These are phyloP conservation scores for Spilosoma lubricipeda DNA, from an alignment of 2,888 invertebrate species.

Conservation along the genomic window DNA sequence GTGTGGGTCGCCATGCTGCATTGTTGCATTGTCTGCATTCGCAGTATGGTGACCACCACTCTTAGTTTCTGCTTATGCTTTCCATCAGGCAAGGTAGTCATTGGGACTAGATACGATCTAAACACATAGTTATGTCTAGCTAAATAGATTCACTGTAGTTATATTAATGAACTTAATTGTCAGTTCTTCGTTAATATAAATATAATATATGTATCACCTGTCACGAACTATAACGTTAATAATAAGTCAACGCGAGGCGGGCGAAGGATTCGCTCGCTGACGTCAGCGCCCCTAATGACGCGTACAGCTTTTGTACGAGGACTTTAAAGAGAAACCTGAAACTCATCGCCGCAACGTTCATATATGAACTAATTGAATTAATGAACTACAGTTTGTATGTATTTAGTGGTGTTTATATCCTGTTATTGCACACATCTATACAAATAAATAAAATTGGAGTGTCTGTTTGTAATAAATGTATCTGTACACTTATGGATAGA, in stretches of 20 bases:
- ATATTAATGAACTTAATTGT: background rate
- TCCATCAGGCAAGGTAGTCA: too few species aligned
- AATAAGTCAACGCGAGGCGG: background rate
- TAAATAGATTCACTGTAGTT: background rate
- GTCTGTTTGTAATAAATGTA: too few species aligned
- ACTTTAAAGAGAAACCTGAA: conserved; percentile 9
- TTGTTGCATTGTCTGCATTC: too few species aligned
- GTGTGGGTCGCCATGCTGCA: too few species aligned
- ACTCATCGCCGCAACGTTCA: conserved; percentile 6
- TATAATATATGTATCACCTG: background rate
- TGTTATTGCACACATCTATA: background rate
- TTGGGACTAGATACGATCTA: too few species aligned
- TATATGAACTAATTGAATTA: background rate
- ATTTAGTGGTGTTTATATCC: background rate
- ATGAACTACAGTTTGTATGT: background rate
- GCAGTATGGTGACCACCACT: too few species aligned
- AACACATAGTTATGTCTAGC: background rate
- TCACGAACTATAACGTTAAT: conserved; percentile 5
- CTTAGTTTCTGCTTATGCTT: too few species aligned
- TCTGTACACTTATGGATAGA: too few species aligned
- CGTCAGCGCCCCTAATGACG: conserved; percentile 8
- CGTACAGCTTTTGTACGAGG: conserved; percentile 13
- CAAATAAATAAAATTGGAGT: too few species aligned
- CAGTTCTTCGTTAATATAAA: conserved; percentile 2
- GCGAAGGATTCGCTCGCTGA: conserved; percentile 8